A percentile compares a stretch with the other conserved stretches of the same genome.
phyloP scores from a whole-genome alignment of 2,888 invertebrate genomes.

The Silvanus unidentatus region DNA sequence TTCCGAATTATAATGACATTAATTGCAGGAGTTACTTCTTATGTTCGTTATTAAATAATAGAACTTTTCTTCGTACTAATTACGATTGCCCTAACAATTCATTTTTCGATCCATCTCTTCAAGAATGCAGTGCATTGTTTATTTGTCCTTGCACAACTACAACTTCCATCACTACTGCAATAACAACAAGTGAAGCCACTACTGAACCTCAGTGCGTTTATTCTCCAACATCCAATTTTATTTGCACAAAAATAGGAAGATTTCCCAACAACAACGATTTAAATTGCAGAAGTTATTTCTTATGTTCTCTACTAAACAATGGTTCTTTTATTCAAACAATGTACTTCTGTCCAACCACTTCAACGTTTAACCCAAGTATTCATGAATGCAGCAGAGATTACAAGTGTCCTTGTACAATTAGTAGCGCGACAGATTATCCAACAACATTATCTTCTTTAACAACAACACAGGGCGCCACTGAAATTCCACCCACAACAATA shows the following conservation, averaged over 20 bases:
- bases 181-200: not conserved
- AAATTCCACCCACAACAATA: too few relatives aligned
- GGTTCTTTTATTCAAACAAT: constrained; percentile 35
- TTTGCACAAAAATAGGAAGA: constrained; percentile 41
- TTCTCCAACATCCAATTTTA: constrained; percentile 13
- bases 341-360: constrained; percentile 22
- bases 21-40: constrained; percentile 5
- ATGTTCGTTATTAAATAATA: constrained; percentile 4
- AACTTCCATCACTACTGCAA: not conserved
- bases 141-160: constrained; percentile 33
- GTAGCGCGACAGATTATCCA: not conserved
- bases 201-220: not conserved
- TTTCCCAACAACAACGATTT: constrained; percentile 28
- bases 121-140: constrained; percentile 45
- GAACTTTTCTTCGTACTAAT: constrained; percentile 27
- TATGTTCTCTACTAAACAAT: constrained; percentile 22
- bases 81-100: constrained; percentile 48
- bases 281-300: constrained; percentile 7
- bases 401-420: constrained; percentile 17
- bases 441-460: not conserved
- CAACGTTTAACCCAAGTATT: constrained; percentile 22
- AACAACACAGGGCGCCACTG: not conserved
- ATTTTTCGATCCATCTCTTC: constrained; percentile 42
- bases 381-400: constrained; percentile 16
- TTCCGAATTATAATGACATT: not conserved